A percentile compares a stretch with the other conserved stretches of the same genome.
These are phyloP conservation scores for Aviceda subcristata DNA, from an alignment of 2,113 vertebrate species.

Conservation along the genomic window DNA sequence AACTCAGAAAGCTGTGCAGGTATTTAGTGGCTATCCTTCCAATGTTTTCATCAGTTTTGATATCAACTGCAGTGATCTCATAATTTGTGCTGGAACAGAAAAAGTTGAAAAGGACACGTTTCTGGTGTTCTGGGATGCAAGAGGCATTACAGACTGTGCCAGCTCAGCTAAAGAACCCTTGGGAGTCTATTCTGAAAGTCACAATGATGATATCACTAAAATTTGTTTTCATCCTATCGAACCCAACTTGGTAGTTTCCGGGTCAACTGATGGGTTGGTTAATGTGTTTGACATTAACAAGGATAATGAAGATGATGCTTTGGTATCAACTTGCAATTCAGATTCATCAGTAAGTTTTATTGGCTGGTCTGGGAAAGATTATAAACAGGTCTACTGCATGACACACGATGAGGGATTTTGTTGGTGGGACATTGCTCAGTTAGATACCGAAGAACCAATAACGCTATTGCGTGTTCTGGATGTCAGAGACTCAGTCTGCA, in stretches of 20 bases:
- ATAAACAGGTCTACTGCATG: constrained; percentile 82
- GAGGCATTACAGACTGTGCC: constrained; percentile 58
- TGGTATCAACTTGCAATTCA: constrained; percentile 88
- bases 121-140: constrained; percentile 92
- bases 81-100: constrained; percentile 91
- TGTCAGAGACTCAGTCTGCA: constrained; percentile 61
- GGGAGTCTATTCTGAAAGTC: constrained; percentile 92
- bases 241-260: constrained; percentile 80
- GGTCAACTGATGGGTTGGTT: constrained; percentile 91
- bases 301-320: constrained; percentile 86
- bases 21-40: constrained; percentile 78
- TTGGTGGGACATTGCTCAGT: constrained; percentile 86
- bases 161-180: constrained; percentile 65
- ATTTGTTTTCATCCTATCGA: constrained; percentile 86
- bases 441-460: constrained; percentile 83
- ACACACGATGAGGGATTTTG: constrained; percentile 89
- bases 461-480: constrained; percentile 76
- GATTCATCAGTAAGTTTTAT: constrained; percentile 82
- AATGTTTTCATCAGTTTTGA: constrained; percentile 87
- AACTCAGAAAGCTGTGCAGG: constrained; percentile 59
- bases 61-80: constrained; percentile 77
- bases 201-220: constrained; percentile 91
- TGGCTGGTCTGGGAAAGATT: constrained; percentile 82
- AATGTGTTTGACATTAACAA: constrained; percentile 89
- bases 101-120: constrained; percentile 81